Base-by-base conservation (phyloP, 2,113 vertebrate genomes). In the Amphiprion ocellaris region DNA sequence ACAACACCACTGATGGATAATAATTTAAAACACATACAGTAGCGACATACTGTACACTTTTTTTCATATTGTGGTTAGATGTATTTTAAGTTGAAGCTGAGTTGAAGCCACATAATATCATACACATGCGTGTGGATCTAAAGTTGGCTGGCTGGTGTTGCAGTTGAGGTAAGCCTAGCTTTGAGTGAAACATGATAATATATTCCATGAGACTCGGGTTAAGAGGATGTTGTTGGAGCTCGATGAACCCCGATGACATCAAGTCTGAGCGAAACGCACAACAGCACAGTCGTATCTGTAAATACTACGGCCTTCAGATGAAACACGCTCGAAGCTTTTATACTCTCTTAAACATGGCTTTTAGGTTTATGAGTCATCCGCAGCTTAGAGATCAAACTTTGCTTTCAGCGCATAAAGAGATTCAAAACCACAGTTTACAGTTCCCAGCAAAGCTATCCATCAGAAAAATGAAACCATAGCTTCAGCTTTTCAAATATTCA, bases 141-240 rank as follows among this genome's bases (percentile, higher is more conserved):
- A 86, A 85, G 67, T 77, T 87, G 87, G 81, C 85, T 33, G 72
- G 64, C 84, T 84, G 65, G 72, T 79, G 65, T 84, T 84, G 82
- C 78, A 30, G 86, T 89, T 81, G 84, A 88, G 85, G 86, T 68
- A 77, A 91, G 88, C 69, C 62, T 69, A 80, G 90, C 91, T 88
- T 85, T 60, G 60, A 90, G 67, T 72, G 84, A 90, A 91, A 90
- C 84, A 64, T 71, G 77, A 87, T 92, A 87, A 89, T 90, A 72
- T 74, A 82, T 86, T 90, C 85, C 87, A 85, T 79, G 72, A 82
- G 70, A 80, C 75, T 74, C 73, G 80, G 60, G 86, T 82, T 88
- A 15, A 89, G 79, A 87, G 80, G 72, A 55, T 86, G 79, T 81
- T 83, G 67, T 74, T 84, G 90, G 88, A 89, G 76, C 59, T 39